Evolutionary conservation across 2,888 invertebrate species (phyloP).

Genomic region (Ophion slaviceki): DNA sequence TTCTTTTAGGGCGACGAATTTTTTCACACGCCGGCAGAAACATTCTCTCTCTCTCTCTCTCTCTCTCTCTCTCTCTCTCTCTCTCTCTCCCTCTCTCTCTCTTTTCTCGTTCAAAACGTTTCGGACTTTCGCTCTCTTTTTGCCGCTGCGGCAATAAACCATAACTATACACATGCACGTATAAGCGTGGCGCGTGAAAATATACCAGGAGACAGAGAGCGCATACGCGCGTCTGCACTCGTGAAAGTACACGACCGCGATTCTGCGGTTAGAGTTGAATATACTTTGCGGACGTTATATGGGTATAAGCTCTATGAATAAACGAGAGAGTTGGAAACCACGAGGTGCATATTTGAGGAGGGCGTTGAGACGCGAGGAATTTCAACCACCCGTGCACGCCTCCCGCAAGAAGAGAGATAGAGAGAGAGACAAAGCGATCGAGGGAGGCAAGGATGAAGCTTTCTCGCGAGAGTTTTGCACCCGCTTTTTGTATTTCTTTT

Average conservation of each 20-base stretch:
- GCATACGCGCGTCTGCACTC: conserved; percentile 32
- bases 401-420: neutral
- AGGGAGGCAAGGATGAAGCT: conserved; percentile 4
- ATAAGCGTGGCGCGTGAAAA: conserved; percentile 1
- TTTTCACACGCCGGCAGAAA: conserved; percentile 31
- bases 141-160: conserved; percentile 32
- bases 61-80: neutral
- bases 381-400: conserved; percentile 30
- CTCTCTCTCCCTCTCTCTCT: no score
- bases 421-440: conserved; percentile 8
- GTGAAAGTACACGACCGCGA: conserved; percentile 63
- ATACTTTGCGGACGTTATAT: conserved; percentile 64
- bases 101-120: conserved; percentile 41
- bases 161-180: conserved; percentile 38
- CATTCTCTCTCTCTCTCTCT: neutral
- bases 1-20: conserved; percentile 49
- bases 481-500: conserved; percentile 31
- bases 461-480: conserved; percentile 41
- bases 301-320: conserved; percentile 58
- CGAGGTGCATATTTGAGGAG: conserved; percentile 67
- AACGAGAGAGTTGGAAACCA: conserved; percentile 64
- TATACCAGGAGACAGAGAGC: neutral
- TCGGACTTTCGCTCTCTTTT: conserved; percentile 41
- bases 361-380: conserved; percentile 65
- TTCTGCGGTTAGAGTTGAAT: conserved; percentile 61